Conservation (phyloP, 2,113 vertebrate species). For the Trinectes maculatus region DNA sequence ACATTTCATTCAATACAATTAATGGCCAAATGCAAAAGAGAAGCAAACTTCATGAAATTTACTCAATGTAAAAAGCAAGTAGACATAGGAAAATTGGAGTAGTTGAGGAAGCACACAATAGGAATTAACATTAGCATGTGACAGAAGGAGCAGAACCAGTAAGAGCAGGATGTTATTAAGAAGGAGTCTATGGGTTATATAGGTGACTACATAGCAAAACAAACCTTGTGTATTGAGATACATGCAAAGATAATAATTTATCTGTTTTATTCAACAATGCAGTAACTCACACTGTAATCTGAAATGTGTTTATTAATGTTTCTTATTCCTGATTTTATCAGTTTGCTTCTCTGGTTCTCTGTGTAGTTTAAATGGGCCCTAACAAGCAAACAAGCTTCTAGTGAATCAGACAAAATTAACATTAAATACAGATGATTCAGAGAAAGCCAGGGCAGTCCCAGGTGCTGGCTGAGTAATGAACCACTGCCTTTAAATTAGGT, state of each 20-base stretch:
- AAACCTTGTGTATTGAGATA: no score
- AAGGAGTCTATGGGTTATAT: neutral
- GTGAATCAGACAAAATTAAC: neutral
- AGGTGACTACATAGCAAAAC: neutral
- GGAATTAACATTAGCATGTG: neutral
- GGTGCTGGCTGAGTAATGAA: constrained; percentile 19
- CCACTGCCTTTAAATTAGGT: constrained; percentile 12
- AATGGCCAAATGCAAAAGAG: neutral
- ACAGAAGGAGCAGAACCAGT: neutral
- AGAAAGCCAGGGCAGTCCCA: neutral
- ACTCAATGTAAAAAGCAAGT: neutral
- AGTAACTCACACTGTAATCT: neutral
- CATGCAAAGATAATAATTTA: neutral
- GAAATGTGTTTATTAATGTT: neutral
- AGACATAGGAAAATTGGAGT: neutral
- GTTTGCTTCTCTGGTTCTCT: neutral
- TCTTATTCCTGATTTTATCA: neutral
- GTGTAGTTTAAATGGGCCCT: neutral
- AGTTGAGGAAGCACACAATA: neutral
- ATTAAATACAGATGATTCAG: neutral
- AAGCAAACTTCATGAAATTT: neutral
- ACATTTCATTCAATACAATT: neutral
- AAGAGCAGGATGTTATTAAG: neutral
- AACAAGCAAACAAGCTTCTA: neutral
- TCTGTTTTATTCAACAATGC: neutral